These are phyloP conservation scores for Wiebesia pumilae DNA, from an alignment of 1,140 invertebrate species.

Conservation along the genomic window DNA sequence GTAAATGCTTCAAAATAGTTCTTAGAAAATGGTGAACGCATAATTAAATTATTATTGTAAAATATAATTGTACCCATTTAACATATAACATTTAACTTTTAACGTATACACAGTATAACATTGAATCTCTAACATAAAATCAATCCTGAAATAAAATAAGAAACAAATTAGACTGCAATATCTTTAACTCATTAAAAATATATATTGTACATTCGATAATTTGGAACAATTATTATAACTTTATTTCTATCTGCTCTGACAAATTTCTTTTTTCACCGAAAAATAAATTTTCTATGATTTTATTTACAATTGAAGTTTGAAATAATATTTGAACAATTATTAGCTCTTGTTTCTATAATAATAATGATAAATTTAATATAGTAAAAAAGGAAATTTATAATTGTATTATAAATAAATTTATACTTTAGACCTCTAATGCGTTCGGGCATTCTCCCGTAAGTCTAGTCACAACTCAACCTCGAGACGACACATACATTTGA, in stretches of 20 bases:
- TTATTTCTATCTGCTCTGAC: background rate
- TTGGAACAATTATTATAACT: background rate
- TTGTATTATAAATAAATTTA: background rate
- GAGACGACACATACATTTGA: background rate
- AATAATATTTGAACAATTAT: too few relatives aligned
- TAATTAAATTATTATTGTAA: background rate
- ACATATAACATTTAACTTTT: too few relatives aligned
- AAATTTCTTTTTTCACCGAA: too few relatives aligned
- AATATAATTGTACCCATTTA: too few relatives aligned
- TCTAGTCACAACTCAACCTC: conserved; percentile 3
- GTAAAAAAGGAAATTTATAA: background rate
- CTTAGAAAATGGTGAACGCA: background rate
- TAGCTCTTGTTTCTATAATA: too few relatives aligned
- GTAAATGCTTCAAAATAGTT: background rate
- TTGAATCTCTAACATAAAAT: background rate
- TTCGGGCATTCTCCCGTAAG: background rate
- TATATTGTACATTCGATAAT: background rate
- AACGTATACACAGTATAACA: too few relatives aligned
- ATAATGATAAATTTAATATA: background rate
- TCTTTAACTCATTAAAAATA: too few relatives aligned
- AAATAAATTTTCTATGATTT: too few relatives aligned
- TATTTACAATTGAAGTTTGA: too few relatives aligned
- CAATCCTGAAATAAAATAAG: background rate
- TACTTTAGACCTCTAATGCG: background rate
- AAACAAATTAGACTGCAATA: background rate